Conservation (phyloP, 2,888 invertebrate genomes). For the Polymixis lichenea region DNA sequence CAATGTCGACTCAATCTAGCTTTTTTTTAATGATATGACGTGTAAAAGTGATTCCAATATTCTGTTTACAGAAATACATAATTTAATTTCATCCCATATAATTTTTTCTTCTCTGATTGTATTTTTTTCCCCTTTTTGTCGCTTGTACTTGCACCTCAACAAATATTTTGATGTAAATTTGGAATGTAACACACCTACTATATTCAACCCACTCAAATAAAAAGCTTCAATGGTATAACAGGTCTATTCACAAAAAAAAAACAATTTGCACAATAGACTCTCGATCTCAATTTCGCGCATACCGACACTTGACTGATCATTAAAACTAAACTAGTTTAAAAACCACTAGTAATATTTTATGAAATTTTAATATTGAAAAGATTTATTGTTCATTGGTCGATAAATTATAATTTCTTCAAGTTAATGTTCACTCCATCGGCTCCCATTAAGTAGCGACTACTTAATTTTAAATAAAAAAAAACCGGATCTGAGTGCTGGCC, state of each 20-base stretch:
- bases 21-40: no score
- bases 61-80: no score
- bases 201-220: no score
- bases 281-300: slow-evolving; percentile 42
- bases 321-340: slow-evolving; percentile 58
- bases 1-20: no score
- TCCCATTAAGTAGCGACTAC: slow-evolving; percentile 67
- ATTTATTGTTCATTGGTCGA: slow-evolving; percentile 63
- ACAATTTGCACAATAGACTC: slow-evolving; percentile 45
- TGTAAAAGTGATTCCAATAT: no score
- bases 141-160: neutral
- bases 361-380: slow-evolving; percentile 62
- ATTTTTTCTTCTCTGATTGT: neutral
- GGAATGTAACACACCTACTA: neutral
- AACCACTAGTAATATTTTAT: slow-evolving; percentile 59
- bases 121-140: no score
- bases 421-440: slow-evolving; percentile 66
- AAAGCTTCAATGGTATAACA: neutral
- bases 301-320: slow-evolving; percentile 39
- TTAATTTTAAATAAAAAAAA: slow-evolving; percentile 63
- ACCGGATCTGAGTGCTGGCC: slow-evolving; percentile 60
- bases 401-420: slow-evolving; percentile 69
- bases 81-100: no score
- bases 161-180: neutral
- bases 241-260: neutral